phyloP scores from a whole-genome alignment of 2,113 vertebrate genomes.

The Chaenogobius annularis region DNA sequence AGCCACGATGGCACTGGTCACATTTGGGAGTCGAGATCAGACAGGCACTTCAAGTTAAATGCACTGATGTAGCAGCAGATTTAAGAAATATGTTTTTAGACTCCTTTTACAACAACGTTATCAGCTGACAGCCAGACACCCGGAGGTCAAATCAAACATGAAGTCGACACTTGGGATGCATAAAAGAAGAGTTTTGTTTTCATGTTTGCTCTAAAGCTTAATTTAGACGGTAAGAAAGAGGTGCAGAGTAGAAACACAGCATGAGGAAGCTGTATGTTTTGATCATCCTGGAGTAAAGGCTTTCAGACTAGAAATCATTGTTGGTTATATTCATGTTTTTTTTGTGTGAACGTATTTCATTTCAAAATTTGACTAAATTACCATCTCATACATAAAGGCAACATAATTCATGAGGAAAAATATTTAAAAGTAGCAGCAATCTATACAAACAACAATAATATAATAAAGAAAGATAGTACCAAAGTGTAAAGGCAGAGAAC shows the following conservation, averaged over 20 bases:
- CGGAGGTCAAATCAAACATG: constrained; percentile 45
- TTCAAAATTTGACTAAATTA: background rate
- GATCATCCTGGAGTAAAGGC: constrained; percentile 26
- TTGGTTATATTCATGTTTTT: background rate
- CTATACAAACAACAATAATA: too few relatives aligned
- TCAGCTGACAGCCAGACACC: constrained; percentile 40
- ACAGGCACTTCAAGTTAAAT: constrained; percentile 46
- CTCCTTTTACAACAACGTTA: constrained; percentile 33
- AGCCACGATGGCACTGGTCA: constrained; percentile 53
- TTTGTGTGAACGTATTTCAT: background rate
- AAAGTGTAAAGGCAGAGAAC: background rate
- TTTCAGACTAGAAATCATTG: constrained; percentile 17
- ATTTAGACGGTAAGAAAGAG: constrained; percentile 33
- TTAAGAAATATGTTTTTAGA: constrained; percentile 51
- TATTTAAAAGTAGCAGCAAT: too few relatives aligned
- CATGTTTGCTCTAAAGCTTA: constrained; percentile 33
- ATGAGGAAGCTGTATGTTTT: constrained; percentile 27
- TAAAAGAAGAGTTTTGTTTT: constrained; percentile 21
- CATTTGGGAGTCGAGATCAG: constrained; percentile 65
- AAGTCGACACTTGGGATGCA: constrained; percentile 17
- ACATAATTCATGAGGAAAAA: background rate
- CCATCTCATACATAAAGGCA: background rate
- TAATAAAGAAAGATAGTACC: too few relatives aligned
- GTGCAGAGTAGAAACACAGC: constrained; percentile 27
- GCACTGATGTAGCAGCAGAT: constrained; percentile 44